Base-by-base conservation (phyloP, 2,113 vertebrate genomes). In the Crypturellus undulatus region DNA sequence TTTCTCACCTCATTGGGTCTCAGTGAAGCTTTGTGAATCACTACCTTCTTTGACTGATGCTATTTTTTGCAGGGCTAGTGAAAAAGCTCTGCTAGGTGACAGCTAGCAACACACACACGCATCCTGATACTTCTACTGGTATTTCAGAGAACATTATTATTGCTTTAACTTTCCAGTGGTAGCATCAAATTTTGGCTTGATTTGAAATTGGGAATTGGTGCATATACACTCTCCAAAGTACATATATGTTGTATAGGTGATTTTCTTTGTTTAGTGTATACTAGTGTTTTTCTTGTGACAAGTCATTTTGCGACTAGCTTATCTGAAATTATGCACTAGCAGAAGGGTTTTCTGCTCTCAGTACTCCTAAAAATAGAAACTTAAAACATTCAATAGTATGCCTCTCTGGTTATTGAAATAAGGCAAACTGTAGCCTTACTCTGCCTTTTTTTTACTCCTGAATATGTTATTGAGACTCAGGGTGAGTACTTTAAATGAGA, bases 371-470 rank as follows among this genome's bases (percentile, higher is more conserved):
- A 56, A 95, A 19, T 84, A 86, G 80, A 25, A 85, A 68, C 65
- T 72, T 80, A 89, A 91, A 84, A 54, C 25, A 64, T 91, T 75
- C 18, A 68, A 42, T 63, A 91, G 94, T 92, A 77, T 87, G 42
- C 38, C 12, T 78, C 38, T 65, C 52, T 83, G 9, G 21, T 87
- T 26, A 80, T 38, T 80, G 42, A 91, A 87, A 87, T 40, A 92
- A 89, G 19, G 36, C 22, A 71, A 56, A 75, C 91, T 42, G 92
- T 87, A 94, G 40, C 34, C 73, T 73, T 60, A 76, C 56, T 75
- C 19, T 32, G 69, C 49, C 30, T 89, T 95, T 84, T 72, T 43
- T 32, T 92, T 95, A 78, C 70, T 71, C 47, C 70, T 84, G 40
- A 92, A 69, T 86, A 28, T 49, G 43, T 25, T 82, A 75, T 45